Evolutionary conservation across 2,888 invertebrate species (phyloP).

Genomic region (Sinhomidia bicolor): DNA sequence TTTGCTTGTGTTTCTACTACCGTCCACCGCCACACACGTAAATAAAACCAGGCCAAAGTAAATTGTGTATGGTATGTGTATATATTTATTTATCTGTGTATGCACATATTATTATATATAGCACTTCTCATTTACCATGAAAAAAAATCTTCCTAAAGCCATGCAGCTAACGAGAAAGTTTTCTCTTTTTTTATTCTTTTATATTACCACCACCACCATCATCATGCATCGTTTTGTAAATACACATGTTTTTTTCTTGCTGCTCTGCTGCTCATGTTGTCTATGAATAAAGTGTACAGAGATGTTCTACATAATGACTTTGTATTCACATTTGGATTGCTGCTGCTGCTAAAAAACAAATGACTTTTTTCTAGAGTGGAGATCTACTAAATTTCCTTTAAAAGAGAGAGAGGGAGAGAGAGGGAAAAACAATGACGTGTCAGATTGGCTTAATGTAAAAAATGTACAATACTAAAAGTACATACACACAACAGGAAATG

Average conservation of each 20-base stretch:
- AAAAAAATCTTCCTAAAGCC: not conserved
- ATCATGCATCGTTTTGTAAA: not conserved
- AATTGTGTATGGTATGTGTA: no score
- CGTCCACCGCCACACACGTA: no score
- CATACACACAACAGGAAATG: not conserved
- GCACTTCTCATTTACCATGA: not conserved
- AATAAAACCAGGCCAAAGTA: no score
- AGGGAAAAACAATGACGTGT: slow-evolving; percentile 20
- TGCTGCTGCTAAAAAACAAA: not conserved
- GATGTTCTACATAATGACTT: slow-evolving; percentile 17
- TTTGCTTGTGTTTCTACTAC: not conserved
- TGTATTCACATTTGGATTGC: not conserved
- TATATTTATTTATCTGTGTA: no score
- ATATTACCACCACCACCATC: not conserved
- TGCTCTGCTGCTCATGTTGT: no score
- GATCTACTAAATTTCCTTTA: slow-evolving; percentile 6
- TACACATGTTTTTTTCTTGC: not conserved
- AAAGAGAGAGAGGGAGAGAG: no score
- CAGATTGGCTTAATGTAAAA: slow-evolving; percentile 12
- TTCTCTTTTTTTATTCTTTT: not conserved
- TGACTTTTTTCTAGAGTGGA: not conserved
- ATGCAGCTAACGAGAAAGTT: no score
- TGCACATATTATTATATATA: no score
- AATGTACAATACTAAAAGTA: no score
- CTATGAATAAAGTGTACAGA: not conserved